Evolutionary conservation across 92 coral and sea anemone species (phyloP).

Genomic region (Virgularia gustaviana): DNA sequence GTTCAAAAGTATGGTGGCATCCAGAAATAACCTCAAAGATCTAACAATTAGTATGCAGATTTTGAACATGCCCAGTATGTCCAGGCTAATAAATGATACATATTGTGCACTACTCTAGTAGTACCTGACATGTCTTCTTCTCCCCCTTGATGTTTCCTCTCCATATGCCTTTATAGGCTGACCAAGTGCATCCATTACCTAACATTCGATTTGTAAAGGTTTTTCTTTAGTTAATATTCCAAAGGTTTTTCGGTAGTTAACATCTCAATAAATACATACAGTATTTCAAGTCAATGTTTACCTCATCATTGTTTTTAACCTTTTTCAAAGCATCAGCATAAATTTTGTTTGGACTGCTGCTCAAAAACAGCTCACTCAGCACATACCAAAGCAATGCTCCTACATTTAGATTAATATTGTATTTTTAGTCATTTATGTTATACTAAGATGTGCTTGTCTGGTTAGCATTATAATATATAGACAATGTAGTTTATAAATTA

Average conservation of each 20-base stretch:
- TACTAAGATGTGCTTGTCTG: neutral
- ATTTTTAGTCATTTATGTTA: neutral
- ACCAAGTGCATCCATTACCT: conserved; percentile 86
- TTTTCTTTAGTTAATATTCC: too few species aligned
- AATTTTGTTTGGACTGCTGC: conserved; percentile 90
- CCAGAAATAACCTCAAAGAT: neutral
- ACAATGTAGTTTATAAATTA: too few species aligned
- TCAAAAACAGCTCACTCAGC: conserved; percentile 80
- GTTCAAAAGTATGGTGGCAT: neutral
- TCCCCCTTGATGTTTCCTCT: conserved; percentile 84
- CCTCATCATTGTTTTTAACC: conserved; percentile 83
- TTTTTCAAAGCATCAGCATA: conserved; percentile 89
- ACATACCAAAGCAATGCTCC: conserved; percentile 92
- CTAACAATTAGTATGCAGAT: too few species aligned
- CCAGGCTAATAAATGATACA: too few species aligned
- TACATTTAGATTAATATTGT: conserved; percentile 15
- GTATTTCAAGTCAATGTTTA: too few species aligned
- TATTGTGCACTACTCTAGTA: too few species aligned
- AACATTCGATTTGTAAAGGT: neutral
- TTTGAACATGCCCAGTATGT: too few species aligned
- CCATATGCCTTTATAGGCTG: conserved; percentile 97
- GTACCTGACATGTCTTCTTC: conserved; percentile 95
- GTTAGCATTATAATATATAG: too few species aligned
- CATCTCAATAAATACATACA: too few species aligned
- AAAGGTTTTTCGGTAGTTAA: too few species aligned